Percentiles rank a stretch among this genome's conserved stretches.
These are phyloP conservation scores for Burhinus oedicnemus DNA, from an alignment of 2,113 vertebrate genomes.

Conservation along the genomic window DNA sequence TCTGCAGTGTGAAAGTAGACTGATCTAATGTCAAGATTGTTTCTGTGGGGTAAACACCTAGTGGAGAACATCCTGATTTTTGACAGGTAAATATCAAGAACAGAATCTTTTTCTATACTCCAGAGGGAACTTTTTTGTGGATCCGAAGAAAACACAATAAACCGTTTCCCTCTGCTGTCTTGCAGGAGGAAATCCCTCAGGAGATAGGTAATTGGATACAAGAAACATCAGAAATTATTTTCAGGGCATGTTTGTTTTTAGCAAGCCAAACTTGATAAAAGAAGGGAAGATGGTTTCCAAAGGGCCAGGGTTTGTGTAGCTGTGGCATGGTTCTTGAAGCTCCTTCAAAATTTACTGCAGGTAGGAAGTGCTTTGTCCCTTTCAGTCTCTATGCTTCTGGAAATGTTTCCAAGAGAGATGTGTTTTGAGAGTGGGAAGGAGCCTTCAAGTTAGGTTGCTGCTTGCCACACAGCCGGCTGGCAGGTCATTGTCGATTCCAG, in stretches of 20 bases:
- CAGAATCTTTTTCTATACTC: background rate
- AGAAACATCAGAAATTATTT: background rate
- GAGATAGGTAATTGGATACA: background rate
- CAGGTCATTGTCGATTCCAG: background rate
- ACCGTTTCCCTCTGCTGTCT: background rate
- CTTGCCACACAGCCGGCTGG: background rate
- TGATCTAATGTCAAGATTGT: background rate
- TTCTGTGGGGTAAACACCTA: background rate
- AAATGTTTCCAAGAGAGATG: background rate
- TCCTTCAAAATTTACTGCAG: background rate
- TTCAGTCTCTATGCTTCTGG: background rate
- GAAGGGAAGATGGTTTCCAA: background rate
- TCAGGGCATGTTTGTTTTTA: background rate
- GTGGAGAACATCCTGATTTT: background rate
- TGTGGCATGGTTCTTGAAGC: background rate
- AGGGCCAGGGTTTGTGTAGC: background rate
- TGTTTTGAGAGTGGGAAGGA: background rate
- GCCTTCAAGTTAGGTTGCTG: background rate
- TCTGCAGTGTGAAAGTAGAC: background rate
- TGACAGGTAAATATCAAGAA: background rate
- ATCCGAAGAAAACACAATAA: background rate
- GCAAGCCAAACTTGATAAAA: background rate
- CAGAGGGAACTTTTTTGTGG: background rate
- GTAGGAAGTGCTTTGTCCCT: background rate
- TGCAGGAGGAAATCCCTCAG: background rate